Conservation (phyloP, 2,797 vertebrate species). For the Trematomus bernacchii region DNA sequence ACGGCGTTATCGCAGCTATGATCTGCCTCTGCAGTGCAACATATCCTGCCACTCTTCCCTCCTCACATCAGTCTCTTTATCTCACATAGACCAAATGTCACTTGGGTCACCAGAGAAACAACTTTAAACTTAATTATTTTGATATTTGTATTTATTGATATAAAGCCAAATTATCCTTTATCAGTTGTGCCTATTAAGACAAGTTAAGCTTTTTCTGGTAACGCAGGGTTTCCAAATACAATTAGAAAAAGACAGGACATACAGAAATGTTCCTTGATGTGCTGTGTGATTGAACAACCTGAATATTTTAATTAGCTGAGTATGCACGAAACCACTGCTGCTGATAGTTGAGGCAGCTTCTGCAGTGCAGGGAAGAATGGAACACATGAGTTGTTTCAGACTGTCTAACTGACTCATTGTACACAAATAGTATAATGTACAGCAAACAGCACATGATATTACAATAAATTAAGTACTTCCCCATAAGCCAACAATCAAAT, state of each 20-base stretch:
- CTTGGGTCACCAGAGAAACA: constrained; percentile 21
- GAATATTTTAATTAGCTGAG: constrained; percentile 28
- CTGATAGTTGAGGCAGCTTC: constrained; percentile 17
- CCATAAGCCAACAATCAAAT: constrained; percentile 7
- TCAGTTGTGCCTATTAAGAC: background rate
- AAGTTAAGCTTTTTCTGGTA: background rate
- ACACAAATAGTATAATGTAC: constrained; percentile 57
- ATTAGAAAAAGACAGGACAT: constrained; percentile 15
- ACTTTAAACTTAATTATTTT: background rate
- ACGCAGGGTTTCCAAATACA: constrained; percentile 1
- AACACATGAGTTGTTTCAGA: constrained; percentile 43
- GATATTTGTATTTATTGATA: background rate
- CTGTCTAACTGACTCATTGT: constrained; percentile 64
- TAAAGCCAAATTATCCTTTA: background rate
- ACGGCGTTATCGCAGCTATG: constrained; percentile 58
- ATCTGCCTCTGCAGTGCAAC: constrained; percentile 70
- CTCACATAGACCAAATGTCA: constrained; percentile 31
- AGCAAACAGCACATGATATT: constrained; percentile 44
- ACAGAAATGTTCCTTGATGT: constrained; percentile 24
- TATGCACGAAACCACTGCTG: background rate
- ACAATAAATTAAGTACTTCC: constrained; percentile 62
- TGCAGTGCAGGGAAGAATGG: background rate
- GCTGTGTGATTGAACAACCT: constrained; percentile 7
- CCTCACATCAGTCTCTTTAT: constrained; percentile 39
- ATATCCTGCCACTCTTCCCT: constrained; percentile 74